Evolutionary conservation across 2,113 vertebrate genomes (phyloP), one percentile per base, ranked within the genome.

Genomic region (Cyrtonyx montezumae): DNA sequence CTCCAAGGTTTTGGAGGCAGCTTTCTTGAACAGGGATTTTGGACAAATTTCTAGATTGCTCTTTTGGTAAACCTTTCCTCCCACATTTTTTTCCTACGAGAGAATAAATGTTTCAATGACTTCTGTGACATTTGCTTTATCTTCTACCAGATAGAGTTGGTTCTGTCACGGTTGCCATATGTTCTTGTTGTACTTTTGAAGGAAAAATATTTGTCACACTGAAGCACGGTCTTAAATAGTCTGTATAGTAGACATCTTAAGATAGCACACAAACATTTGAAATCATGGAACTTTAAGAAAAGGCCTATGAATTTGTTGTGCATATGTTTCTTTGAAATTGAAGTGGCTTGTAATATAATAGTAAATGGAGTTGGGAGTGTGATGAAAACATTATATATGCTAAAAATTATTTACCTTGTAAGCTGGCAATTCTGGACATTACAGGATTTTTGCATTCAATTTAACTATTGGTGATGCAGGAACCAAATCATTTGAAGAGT

Each of bases 11-110:
- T 91, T 71, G 65, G 25, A 70, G 89, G 89, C 84, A 94, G 91
- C 75, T 80, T 92, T 93, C 77, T 93, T 94, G 92, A 94, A 88
- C 74, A 91, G 88, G 75, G 66, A 42, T 82, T 92, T 77, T 91
- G 94, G 95, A 95, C 80, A 68, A 58, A 43, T 91, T 96, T 91
- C 93, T 89, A 65, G 91, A 75, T 28, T 48, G 30, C 69, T 40
- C 74, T 79, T 84, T 95, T 80, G 91, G 87, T 85, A 95, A 94
- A 94, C 40, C 21, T 36, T 91, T 94, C 65, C 28, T 94, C 75
- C 79, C 34, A 70, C 1, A 0, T 70, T 87, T 92, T 92, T 83
- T 93, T 76, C 84, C 73, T 87, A 85, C 63, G 76, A 92, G 91
- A 89, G 65, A 89, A 92, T 68, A 96, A 91, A 65, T 74, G 89